Evolutionary conservation across 2,113 vertebrate species (phyloP), one percentile per base, ranked within the genome.

Genomic region (Peromyscus maniculatus): DNA sequence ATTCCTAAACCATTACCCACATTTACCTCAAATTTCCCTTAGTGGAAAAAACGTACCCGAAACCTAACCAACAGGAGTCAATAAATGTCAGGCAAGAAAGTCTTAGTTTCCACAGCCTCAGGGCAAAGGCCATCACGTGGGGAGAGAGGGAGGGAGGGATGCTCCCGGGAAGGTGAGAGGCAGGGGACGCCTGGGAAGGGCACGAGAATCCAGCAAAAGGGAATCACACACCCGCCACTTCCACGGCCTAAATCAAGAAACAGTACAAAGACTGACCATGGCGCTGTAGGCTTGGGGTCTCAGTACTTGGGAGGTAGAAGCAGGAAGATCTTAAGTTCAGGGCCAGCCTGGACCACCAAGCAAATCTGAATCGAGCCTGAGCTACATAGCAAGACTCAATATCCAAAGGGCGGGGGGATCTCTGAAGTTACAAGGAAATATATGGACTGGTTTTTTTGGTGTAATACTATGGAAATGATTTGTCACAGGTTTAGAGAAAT

Each of bases 21-120:
- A 87, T 72, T 55, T 64, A 36, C 82, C 78, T 96, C 87, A 74
- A 6, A 84, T 77, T 72, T 95, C 92, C 67, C 80, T 57, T 72
- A 46, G 28, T 91, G 72, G 87, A 79, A 94, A 43, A 83, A 33
- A 91, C 82, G 1, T 49, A 86, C 66, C 71, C 91, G 72, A 66
- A 78, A 82, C 49, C 49, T 52, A 94, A 86, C 49, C 43, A 33
- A 67, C 3, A 71, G 82, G n/a, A 64, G 46, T 36, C 62, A 78
- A 49, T 86, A 62, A 16, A 26, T 69, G 21, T 75, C 39, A 88
- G 33, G 57, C 43, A 39, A 69, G 86, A 79, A 64, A 28, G 9
- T 78, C 80, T 64, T 71, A 21, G 33, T 66, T 91, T 64, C 26
- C 33, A 79, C 49, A 91, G 59, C 59, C 80, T 87, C 7, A 3